Base-by-base conservation (phyloP, 2,113 vertebrate genomes). In the Suricata suricatta region DNA sequence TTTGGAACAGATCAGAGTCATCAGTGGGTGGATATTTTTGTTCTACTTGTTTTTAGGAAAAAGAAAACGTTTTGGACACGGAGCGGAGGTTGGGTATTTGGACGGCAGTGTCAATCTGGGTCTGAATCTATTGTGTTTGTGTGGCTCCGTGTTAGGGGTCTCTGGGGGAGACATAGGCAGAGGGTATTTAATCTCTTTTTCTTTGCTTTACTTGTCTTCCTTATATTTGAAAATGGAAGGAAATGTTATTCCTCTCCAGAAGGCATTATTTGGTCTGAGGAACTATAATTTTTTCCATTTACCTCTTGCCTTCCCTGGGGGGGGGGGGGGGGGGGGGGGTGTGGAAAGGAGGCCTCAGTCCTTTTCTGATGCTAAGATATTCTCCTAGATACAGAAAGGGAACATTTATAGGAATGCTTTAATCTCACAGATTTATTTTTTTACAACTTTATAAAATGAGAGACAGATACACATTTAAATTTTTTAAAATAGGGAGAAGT, bases 221-320 rank as follows among this genome's bases (percentile, higher is more conserved):
- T 93, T 80, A 13, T 69, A 68, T 90, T 71, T 33, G 66, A 81
- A 79, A 88, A 71, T 54, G 19, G 41, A 29, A n/a, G 23, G 13
- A 57, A 38, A 44, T 54, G 19, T 85, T 95, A 79, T 57, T 95
- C 35, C 93, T 19, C 68, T 74, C 17, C 2, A 60, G 29, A 83
- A 63, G 38, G 41, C 23, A 5, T 80, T 19, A 54, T 54, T 64
- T 52, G 71, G 9, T 44, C 21, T 17, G n/a, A 92, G 23, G 38
- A 95, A 93, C 29, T 83, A 19, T 79, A 47, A 74, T 90, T 96
- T 95, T 88, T 25, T 64, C 79, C 35, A 16, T 63, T 27, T 95
- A 74, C 57, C 35, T 90, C 27, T 38, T 29, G 25, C 60, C 57
- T 29, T 92, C 71, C 64, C 29, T 47, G 52, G 54, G 44, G 6